Evolutionary conservation across 2,888 invertebrate genomes (phyloP), one percentile per base, ranked within the genome.

Genomic region (Chorisops tibialis): DNA sequence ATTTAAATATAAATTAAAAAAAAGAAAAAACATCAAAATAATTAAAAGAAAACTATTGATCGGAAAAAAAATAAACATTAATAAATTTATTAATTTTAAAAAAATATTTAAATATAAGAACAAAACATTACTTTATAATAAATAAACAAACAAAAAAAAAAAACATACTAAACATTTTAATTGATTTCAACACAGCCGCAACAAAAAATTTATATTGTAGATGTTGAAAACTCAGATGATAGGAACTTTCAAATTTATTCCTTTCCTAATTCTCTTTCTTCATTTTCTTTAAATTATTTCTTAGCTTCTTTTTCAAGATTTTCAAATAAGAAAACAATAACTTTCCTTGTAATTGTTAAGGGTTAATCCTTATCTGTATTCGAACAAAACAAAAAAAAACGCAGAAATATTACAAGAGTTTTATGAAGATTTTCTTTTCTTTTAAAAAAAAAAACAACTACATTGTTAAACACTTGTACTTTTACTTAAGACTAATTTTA

Each of bases 391-490:
- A 12, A 35, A 30, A 48, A 22, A 49, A n/a, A 49, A 2, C 22
- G 11, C 6, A 22, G 49, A 24, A 50, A 50, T n/a, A 37, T 37
- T 12, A 37, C 12, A 37, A 37, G 12, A 37, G 12, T 37, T 11
- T 37, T 37, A 37, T 37, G n/a, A n/a, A n/a, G n/a, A n/a, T n/a
- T n/a, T n/a, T n/a, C n/a, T n/a, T n/a, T 22, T 16, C 6, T 39
- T n/a, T 14, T 11, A 11, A 4, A 50, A 30, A 30, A 50, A 35
- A 12, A 7, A 35, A 14, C 9, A 30, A 30, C 14, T 14, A 56
- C 43, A 56, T 56, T 56, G 56, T 56, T 56, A 45, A 56, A 56
- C 18, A 43, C 56, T 56, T 56, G 56, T 56, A 56, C 56, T 56
- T 45, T 56, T 56, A 56, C 43, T 56, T 45, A 56, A 56, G 56